Evolutionary conservation across 2,888 invertebrate species (phyloP), one percentile per base, ranked within the genome.

Genomic region (Minunthozetes semirufus): DNA sequence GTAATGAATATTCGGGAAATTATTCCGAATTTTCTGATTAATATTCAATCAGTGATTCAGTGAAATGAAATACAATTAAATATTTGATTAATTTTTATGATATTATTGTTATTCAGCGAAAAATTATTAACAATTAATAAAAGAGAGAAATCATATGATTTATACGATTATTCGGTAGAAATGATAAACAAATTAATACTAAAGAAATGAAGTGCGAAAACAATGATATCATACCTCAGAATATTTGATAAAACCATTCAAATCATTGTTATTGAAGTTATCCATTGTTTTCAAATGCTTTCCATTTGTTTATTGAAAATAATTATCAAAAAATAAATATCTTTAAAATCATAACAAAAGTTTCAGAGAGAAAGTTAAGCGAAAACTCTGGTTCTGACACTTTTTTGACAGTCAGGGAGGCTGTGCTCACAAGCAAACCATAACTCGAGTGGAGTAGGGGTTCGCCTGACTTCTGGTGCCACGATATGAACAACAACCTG

Each of bases 191-290:
- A 42, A 42, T 11, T 9, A 42, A 42, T 42, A 13, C 42, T 42
- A 9, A 42, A 42, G 42, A 42, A 4, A 42, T 42, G 13, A 42
- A 56, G 25, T 25, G 19, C 9, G 1, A 63, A 17, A 63, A 33
- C 13, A 63, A n/a, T 59, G 11, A 29, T 42, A 5, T 25, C 70
- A 27, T 70, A 74, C 74, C 74, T 74, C 74, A 13, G 74, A 29
- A 68, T 74, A 70, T 74, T 74, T 74, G 33, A 70, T 70, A 61
- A 74, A 74, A 71, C 74, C 48, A 33, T 74, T 74, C 9, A 63
- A 63, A 33, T 33, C 29, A 63, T 63, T 63, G 19, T 63, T n/a
- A 63, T 22, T 66, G 1, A 22, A 66, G 8, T 66, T 66, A 27
- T 66, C 66, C 66, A 66, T 66, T 9, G 5, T 4, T 66, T 59